Conservation (phyloP, 2,113 vertebrate species). For the Uria aalge region DNA sequence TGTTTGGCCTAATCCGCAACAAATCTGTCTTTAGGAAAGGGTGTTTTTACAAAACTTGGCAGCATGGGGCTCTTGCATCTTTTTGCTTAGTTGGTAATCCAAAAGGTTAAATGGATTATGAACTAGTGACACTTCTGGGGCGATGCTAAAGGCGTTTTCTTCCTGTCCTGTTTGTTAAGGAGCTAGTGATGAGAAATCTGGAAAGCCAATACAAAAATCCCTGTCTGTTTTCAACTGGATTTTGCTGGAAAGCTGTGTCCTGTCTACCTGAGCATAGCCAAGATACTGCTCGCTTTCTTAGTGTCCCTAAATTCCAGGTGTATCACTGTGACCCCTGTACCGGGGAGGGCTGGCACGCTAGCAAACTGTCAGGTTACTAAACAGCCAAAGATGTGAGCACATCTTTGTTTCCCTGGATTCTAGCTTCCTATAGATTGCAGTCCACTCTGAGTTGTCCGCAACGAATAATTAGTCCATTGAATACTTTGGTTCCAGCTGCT, state of each 20-base stretch:
- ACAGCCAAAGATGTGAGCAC: neutral
- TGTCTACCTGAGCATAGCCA: neutral
- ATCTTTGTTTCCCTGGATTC: neutral
- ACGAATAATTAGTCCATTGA: neutral
- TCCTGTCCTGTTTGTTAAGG: neutral
- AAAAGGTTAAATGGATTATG: neutral
- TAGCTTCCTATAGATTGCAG: neutral
- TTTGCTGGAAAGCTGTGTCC: neutral
- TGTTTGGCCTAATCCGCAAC: neutral
- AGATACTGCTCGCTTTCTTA: neutral
- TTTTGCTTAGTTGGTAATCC: neutral
- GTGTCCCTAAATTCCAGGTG: neutral
- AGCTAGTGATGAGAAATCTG: neutral
- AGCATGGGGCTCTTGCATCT: neutral
- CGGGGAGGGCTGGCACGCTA: neutral
- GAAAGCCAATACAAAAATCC: neutral
- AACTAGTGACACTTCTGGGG: neutral
- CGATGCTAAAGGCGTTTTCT: neutral
- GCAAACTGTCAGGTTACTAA: neutral
- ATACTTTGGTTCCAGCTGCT: neutral
- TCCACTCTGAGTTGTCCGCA: neutral
- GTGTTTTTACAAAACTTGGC: neutral
- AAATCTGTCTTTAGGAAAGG: neutral
- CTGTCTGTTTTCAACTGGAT: neutral
- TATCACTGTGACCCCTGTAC: neutral